Conservation (phyloP, 2,888 invertebrate genomes). For the Drosophila quinaria region DNA sequence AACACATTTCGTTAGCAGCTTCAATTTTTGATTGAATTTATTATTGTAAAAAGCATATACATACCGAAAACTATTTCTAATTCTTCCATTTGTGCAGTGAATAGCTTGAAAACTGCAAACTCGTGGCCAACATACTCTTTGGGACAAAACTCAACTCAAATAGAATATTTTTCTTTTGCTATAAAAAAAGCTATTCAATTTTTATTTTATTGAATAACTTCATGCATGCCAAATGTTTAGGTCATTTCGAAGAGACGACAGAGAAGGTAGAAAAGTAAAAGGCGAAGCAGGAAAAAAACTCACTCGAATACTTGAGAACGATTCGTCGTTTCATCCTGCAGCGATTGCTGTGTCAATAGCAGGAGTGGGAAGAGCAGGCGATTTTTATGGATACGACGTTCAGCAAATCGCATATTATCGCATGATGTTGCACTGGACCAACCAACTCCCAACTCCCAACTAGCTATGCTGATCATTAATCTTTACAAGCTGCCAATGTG, state of each 20-base stretch:
- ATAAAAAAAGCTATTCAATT: conserved; percentile 69
- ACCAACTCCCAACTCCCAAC: conserved; percentile 36
- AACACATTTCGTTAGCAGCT: conserved; percentile 14
- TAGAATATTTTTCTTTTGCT: conserved; percentile 25
- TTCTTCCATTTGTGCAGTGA: conserved; percentile 7
- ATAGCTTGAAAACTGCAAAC: conserved; percentile 7
- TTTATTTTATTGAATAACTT: conserved; percentile 79
- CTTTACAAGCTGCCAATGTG: conserved; percentile 81
- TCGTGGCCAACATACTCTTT: conserved; percentile 10
- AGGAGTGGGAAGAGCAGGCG: conserved; percentile 40
- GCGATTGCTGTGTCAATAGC: conserved; percentile 76
- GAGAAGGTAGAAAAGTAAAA: background rate
- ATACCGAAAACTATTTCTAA: conserved; percentile 2
- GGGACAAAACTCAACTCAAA: conserved; percentile 52
- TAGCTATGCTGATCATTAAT: conserved; percentile 69
- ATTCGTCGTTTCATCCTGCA: conserved; percentile 37
- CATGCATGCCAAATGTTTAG: conserved; percentile 70
- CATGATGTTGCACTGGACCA: conserved; percentile 58
- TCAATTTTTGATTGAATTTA: conserved; percentile 32
- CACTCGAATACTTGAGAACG: conserved; percentile 45
- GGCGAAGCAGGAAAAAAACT: conserved; percentile 8
- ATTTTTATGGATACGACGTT: conserved; percentile 73
- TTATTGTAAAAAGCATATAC: background rate
- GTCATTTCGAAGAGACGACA: conserved; percentile 20
- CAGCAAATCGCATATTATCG: conserved; percentile 79